These are phyloP conservation scores for Rhinophrynus dorsalis DNA, from an alignment of 2,797 vertebrate genomes.

Conservation along the genomic window DNA sequence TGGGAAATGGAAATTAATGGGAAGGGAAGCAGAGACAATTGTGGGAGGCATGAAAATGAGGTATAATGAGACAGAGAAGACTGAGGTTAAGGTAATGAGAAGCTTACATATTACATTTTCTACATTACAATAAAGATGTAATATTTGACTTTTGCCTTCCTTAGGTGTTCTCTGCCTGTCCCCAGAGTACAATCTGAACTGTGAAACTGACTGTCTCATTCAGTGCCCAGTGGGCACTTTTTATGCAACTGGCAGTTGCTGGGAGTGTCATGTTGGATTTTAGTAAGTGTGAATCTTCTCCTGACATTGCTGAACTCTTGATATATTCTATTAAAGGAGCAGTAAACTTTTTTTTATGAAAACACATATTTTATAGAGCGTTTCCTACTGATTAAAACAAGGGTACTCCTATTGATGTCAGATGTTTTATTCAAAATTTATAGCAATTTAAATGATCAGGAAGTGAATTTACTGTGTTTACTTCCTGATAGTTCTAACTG, in stretches of 20 bases:
- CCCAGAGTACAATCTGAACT: constrained; percentile 26
- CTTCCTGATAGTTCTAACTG: too few species aligned
- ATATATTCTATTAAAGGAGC: background rate
- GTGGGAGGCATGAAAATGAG: constrained; percentile 11
- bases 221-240: constrained; percentile 72
- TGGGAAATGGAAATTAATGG: constrained; percentile 32
- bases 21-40: constrained; percentile 12
- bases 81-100: constrained; percentile 17
- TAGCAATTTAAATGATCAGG: too few species aligned
- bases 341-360: too few species aligned
- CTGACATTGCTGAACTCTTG: background rate
- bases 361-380: too few species aligned
- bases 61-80: constrained; percentile 34
- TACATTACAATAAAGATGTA: constrained; percentile 12
- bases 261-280: constrained; percentile 78
- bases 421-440: too few species aligned
- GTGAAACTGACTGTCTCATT: constrained; percentile 53
- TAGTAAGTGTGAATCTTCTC: constrained; percentile 70
- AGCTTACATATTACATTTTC: constrained; percentile 1
- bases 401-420: too few species aligned
- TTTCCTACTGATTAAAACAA: too few species aligned
- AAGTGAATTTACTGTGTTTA: too few species aligned
- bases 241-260: constrained; percentile 68
- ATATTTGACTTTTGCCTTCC: background rate
- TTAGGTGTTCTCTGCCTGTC: constrained; percentile 48